Conservation (phyloP, 2,888 invertebrate genomes). For the Phytoseiulus persimilis region DNA sequence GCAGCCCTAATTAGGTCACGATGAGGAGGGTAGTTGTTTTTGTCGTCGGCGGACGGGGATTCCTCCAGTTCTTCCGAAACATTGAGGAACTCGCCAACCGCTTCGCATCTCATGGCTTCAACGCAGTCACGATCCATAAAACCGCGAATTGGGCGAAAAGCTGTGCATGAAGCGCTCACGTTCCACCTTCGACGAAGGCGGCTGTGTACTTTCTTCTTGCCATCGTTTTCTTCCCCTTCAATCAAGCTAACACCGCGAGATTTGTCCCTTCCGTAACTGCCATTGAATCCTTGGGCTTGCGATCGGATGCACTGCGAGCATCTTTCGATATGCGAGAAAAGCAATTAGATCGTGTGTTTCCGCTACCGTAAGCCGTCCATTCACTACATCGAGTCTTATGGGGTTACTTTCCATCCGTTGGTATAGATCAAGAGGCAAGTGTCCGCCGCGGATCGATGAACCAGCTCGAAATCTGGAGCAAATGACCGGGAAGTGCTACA, state of each 20-base stretch:
- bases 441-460: no score
- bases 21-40: no score
- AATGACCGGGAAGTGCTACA: no score
- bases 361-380: not conserved
- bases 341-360: not conserved
- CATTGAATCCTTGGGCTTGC: not conserved
- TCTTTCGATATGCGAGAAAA: not conserved
- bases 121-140: not conserved
- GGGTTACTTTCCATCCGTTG: no score
- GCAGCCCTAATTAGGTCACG: no score
- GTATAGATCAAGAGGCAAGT: no score
- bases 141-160: not conserved
- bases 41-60: no score
- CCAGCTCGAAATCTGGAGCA: no score
- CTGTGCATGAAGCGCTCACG: not conserved
- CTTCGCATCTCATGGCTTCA: no score
- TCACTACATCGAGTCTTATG: not conserved
- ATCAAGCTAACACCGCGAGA: not conserved
- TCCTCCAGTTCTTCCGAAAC: no score
- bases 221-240: not conserved
- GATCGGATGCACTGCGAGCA: not conserved
- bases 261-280: not conserved
- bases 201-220: not conserved
- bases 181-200: not conserved
- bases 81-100: no score